Evolutionary conservation across 2,113 vertebrate species (phyloP).

Genomic region (Cyprinus carpio): DNA sequence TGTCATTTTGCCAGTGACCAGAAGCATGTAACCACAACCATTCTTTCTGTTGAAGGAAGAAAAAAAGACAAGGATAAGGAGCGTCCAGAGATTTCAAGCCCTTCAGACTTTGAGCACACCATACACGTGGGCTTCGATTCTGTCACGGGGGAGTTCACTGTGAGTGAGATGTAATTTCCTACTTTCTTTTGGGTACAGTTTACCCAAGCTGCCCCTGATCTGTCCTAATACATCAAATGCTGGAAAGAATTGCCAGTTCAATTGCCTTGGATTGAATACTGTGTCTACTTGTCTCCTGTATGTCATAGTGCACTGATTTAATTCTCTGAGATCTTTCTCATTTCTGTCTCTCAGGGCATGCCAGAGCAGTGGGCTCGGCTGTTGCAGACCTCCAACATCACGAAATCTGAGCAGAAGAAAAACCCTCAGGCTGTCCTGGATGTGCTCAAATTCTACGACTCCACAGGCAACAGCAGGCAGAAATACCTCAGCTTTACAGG

Average conservation of each 20-base stretch:
- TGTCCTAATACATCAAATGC: not conserved
- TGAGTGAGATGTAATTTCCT: conserved; percentile 69
- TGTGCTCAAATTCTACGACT: conserved; percentile 96
- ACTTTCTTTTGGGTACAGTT: not conserved
- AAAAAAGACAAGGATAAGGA: conserved; percentile 96
- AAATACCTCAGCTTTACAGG: conserved; percentile 94
- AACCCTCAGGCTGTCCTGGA: conserved; percentile 97
- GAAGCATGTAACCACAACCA: not conserved
- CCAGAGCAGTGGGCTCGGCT: conserved; percentile 97
- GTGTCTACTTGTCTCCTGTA: not conserved
- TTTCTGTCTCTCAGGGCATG: conserved; percentile 84
- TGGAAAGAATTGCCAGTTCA: not conserved
- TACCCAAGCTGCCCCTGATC: not conserved
- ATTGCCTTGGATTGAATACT: not conserved
- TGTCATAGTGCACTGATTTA: conserved; percentile 6
- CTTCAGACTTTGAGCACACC: conserved; percentile 97
- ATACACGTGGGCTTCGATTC: conserved; percentile 98
- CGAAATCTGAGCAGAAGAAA: conserved; percentile 95
- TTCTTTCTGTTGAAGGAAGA: conserved; percentile 71
- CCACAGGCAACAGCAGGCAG: conserved; percentile 89
- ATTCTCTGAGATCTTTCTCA: not conserved
- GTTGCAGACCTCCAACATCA: conserved; percentile 97
- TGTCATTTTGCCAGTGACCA: not conserved
- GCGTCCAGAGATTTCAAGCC: conserved; percentile 94
- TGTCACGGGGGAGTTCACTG: conserved; percentile 97